A percentile compares a stretch with the other conserved stretches of the same genome.
Conservation (phyloP, 2,888 invertebrate genomes). For the Cerceris ruficornis region DNA sequence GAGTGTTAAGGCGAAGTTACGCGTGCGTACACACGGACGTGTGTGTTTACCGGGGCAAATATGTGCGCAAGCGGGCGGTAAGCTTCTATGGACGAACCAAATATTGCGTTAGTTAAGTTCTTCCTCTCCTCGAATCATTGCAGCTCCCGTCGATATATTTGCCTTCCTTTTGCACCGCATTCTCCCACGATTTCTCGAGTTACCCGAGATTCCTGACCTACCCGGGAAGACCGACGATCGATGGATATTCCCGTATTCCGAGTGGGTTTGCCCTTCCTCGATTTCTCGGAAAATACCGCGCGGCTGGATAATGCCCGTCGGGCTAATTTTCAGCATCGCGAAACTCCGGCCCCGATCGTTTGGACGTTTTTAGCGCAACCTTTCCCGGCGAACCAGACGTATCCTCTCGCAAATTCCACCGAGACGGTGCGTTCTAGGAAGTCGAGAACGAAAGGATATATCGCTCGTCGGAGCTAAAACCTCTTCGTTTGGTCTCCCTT, state of each 20-base stretch:
- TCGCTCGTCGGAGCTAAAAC: not conserved
- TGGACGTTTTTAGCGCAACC: too few species aligned
- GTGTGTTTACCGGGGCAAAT: conserved; percentile 59
- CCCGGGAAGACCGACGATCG: not conserved
- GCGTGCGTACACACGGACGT: conserved; percentile 44
- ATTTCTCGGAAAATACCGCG: not conserved
- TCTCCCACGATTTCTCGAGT: too few species aligned
- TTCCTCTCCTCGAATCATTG: conserved; percentile 47
- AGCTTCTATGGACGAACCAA: conserved; percentile 49
- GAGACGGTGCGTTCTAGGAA: not conserved
- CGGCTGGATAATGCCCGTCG: not conserved
- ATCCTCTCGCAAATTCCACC: not conserved
- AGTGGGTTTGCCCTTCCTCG: not conserved
- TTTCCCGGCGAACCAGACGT: too few species aligned
- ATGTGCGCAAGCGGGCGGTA: conserved; percentile 37
- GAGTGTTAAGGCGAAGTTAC: conserved; percentile 63
- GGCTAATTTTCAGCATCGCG: too few species aligned
- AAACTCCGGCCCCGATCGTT: too few species aligned
- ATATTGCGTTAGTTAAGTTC: conserved; percentile 64
- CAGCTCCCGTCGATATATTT: conserved; percentile 25
- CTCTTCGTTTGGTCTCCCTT: not conserved
- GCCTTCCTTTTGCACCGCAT: conserved; percentile 24
- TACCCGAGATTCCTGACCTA: too few species aligned
- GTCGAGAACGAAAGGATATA: conserved; percentile 37
- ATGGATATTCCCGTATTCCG: not conserved